Percentiles rank a stretch among this genome's conserved stretches.
Conservation (phyloP, 37 sponge, comb jelly and placozoan species). For the Ephydatia muelleri region DNA sequence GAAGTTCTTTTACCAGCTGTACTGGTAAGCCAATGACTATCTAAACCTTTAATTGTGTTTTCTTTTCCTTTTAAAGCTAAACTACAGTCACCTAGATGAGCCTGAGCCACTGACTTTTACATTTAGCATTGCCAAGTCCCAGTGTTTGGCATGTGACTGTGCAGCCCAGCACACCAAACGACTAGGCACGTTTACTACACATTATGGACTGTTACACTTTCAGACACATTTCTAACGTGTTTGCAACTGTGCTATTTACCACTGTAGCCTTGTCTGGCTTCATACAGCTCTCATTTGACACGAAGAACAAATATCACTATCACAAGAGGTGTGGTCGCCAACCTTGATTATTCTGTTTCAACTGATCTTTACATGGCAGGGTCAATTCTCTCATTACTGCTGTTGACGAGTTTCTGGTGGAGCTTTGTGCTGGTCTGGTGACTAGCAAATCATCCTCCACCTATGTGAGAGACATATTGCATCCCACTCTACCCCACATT, state of each 20-base stretch:
- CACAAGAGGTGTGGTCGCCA: too few species aligned
- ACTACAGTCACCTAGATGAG: conserved; percentile 4
- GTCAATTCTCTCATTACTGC: background rate
- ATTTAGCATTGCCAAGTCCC: conserved; percentile 15
- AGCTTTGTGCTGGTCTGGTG: conserved; percentile 29
- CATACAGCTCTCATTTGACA: conserved; percentile 19
- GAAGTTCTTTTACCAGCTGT: conserved; percentile 35
- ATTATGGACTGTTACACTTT: too few species aligned
- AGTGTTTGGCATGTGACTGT: background rate
- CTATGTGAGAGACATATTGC: conserved; percentile 26
- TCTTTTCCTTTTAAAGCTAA: conserved; percentile 1
- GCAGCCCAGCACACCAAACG: too few species aligned
- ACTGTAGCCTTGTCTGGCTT: conserved; percentile 3
- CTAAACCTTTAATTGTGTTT: background rate
- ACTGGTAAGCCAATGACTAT: conserved; percentile 14
- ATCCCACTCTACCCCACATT: conserved; percentile 26
- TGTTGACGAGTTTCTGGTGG: conserved; percentile 27
- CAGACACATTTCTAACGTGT: too few species aligned
- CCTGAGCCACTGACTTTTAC: conserved; percentile 12
- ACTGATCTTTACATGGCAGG: background rate
- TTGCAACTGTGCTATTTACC: too few species aligned
- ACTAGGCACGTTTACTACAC: too few species aligned
- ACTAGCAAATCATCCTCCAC: background rate
- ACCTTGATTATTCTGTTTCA: too few species aligned
- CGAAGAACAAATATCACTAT: conserved; percentile 11